These are phyloP conservation scores for Parthenolecanium corni DNA, from an alignment of 2,888 invertebrate genomes.

Conservation along the genomic window DNA sequence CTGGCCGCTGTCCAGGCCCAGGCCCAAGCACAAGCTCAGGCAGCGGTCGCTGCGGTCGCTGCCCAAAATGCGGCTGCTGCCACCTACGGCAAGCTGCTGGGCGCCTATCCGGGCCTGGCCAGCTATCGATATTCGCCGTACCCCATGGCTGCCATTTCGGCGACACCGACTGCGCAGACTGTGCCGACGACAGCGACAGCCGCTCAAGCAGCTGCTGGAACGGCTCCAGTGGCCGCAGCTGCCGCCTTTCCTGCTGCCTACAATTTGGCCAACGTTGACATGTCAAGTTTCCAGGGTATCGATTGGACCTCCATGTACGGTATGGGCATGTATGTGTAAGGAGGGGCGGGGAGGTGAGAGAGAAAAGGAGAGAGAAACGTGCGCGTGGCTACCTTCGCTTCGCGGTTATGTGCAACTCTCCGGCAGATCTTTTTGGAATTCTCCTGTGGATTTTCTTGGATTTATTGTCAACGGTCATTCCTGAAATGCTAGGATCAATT, in stretches of 20 bases:
- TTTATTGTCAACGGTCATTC: too few relatives aligned
- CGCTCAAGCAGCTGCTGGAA: conserved; percentile 42
- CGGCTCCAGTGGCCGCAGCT: conserved; percentile 42
- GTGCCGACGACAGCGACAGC: conserved; percentile 44
- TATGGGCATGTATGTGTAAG: conserved; percentile 73
- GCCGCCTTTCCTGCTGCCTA: conserved; percentile 60
- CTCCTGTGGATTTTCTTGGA: too few relatives aligned
- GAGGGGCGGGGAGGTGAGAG: too few relatives aligned
- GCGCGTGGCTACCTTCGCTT: too few relatives aligned
- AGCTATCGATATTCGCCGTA: conserved; percentile 53
- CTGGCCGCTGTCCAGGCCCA: conserved; percentile 42
- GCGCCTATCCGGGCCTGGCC: conserved; percentile 48
- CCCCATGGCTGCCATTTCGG: conserved; percentile 42
- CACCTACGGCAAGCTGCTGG: conserved; percentile 55
- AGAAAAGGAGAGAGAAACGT: too few relatives aligned
- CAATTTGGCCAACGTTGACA: conserved; percentile 77
- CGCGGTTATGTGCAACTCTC: neutral
- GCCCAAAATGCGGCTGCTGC: conserved; percentile 51
- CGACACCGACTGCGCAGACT: conserved; percentile 47
- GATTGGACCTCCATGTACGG: conserved; percentile 88
- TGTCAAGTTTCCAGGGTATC: conserved; percentile 83
- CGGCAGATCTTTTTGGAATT: neutral
- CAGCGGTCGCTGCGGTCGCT: conserved; percentile 43
- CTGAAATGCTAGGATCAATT: too few relatives aligned
- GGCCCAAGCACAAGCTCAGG: conserved; percentile 40